Evolutionary conservation across 1,140 invertebrate species (phyloP).

Genomic region (Orussus abietinus): DNA sequence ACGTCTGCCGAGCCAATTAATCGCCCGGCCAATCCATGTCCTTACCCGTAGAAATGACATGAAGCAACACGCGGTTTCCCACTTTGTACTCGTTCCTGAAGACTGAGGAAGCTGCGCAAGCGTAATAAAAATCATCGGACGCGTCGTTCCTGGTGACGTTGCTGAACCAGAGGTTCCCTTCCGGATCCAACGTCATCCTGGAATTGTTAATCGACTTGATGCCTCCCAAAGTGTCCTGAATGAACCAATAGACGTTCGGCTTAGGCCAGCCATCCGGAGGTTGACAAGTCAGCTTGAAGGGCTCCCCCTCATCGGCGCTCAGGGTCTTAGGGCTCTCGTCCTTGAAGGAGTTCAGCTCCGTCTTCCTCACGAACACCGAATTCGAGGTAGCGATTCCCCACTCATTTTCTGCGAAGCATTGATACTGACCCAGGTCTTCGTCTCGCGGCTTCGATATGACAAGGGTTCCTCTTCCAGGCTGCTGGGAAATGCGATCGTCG

Average conservation of each 20-base stretch:
- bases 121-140: constrained; percentile 78
- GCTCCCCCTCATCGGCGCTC: constrained; percentile 78
- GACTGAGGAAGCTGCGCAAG: constrained; percentile 82
- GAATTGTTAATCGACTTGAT: constrained; percentile 89
- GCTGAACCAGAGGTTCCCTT: constrained; percentile 91
- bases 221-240: constrained; percentile 71
- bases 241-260: constrained; percentile 90
- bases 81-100: constrained; percentile 89
- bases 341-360: constrained; percentile 89
- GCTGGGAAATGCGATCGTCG: constrained; percentile 89
- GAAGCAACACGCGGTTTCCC: constrained; percentile 76
- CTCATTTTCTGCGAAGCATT: constrained; percentile 94
- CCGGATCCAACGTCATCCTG: constrained; percentile 88
- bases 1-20: no score
- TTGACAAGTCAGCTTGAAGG: constrained; percentile 80
- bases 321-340: constrained; percentile 64
- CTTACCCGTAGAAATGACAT: constrained; percentile 74
- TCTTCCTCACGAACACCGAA: constrained; percentile 91
- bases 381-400: constrained; percentile 93
- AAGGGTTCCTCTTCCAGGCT: constrained; percentile 86
- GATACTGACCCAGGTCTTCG: constrained; percentile 94
- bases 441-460: constrained; percentile 83
- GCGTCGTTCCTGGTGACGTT: constrained; percentile 85
- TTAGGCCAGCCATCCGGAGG: constrained; percentile 93
- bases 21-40: no score